A percentile compares a stretch with the other conserved stretches of the same genome.
Evolutionary conservation across 1,140 invertebrate species (phyloP).

Genomic region (Zaprionus gabonicus): DNA sequence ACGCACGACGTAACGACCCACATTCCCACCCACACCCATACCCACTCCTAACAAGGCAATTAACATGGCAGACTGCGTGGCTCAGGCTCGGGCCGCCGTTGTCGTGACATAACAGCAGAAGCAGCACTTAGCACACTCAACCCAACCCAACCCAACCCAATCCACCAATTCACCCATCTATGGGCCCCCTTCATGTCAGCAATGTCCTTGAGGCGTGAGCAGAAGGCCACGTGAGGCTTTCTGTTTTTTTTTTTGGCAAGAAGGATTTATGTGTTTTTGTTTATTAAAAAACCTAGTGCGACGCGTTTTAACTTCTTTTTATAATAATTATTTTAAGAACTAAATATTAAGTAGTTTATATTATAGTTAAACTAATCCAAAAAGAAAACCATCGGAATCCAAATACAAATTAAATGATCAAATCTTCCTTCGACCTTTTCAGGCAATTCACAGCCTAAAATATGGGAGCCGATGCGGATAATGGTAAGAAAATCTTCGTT

Average conservation of each 20-base stretch:
- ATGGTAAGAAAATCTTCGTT: slow-evolving; percentile 96
- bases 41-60: slow-evolving; percentile 40
- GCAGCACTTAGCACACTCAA: slow-evolving; percentile 1
- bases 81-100: slow-evolving; percentile 42
- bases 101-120: slow-evolving; percentile 41
- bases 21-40: slow-evolving; percentile 38
- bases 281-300: no score
- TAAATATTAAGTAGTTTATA: no score
- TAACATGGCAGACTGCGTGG: slow-evolving; percentile 64
- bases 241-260: not conserved
- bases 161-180: not conserved
- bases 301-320: no score
- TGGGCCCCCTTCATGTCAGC: slow-evolving; percentile 24
- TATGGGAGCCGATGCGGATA: slow-evolving; percentile 88
- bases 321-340: no score
- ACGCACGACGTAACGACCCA: slow-evolving; percentile 49
- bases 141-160: slow-evolving; percentile 5
- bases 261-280: not conserved
- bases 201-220: slow-evolving; percentile 52
- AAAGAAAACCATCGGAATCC: not conserved
- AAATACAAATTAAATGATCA: not conserved
- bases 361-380: no score
- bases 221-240: slow-evolving; percentile 41
- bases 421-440: not conserved
- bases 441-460: slow-evolving; percentile 15